A percentile compares a stretch with the other conserved stretches of the same genome.
These are phyloP conservation scores for Trachops cirrhosus DNA, from an alignment of 2,797 vertebrate species.

Conservation along the genomic window DNA sequence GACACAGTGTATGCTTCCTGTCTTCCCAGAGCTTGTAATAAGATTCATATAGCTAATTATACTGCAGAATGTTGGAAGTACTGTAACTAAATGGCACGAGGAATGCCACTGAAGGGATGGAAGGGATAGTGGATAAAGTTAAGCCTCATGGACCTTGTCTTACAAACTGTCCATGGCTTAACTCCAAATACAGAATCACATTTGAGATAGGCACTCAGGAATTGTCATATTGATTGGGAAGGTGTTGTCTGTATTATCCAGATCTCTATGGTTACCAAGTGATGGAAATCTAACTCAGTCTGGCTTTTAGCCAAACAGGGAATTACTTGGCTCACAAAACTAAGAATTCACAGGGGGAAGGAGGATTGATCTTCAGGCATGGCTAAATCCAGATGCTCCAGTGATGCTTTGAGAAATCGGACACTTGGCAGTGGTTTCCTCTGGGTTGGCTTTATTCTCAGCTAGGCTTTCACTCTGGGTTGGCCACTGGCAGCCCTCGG, in stretches of 20 bases:
- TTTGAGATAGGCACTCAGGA: not conserved
- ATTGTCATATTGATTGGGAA: not conserved
- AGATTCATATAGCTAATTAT: not conserved
- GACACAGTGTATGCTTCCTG: not conserved
- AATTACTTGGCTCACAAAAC: conserved; percentile 4
- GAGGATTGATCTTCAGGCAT: not conserved
- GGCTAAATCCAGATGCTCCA: not conserved
- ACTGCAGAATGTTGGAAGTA: not conserved
- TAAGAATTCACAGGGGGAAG: not conserved
- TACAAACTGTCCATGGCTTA: not conserved
- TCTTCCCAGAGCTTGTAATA: not conserved
- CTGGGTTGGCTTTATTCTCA: not conserved
- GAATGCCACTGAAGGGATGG: not conserved
- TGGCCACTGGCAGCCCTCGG: not conserved
- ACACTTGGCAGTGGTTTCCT: not conserved
- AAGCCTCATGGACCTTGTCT: not conserved
- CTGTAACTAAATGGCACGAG: not conserved
- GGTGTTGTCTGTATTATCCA: not conserved
- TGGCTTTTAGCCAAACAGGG: not conserved
- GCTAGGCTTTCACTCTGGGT: not conserved
- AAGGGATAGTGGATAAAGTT: not conserved
- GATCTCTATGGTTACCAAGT: not conserved
- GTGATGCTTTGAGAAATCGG: not conserved
- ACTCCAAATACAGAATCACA: not conserved
- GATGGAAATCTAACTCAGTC: not conserved